Percentiles rank a stretch among this genome's conserved stretches.
Evolutionary conservation across 2,888 invertebrate species (phyloP).

Genomic region (Glomeris marginata): DNA sequence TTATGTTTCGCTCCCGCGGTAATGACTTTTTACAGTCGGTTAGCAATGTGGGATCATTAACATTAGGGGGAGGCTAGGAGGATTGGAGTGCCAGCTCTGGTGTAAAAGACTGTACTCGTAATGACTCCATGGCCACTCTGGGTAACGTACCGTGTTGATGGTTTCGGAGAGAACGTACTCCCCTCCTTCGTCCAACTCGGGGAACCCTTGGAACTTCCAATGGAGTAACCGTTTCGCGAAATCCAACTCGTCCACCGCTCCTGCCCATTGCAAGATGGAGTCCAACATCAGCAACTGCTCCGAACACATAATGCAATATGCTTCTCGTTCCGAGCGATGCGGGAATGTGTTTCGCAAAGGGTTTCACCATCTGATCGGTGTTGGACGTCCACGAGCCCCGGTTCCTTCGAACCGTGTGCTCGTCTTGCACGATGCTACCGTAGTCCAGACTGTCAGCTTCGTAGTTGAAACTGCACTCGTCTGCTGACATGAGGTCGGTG

Average conservation of each 20-base stretch:
- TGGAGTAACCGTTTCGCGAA: constrained; percentile 27
- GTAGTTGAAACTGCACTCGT: constrained; percentile 30
- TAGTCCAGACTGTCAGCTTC: constrained; percentile 22
- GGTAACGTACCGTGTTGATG: constrained; percentile 27
- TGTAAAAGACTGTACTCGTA: no score
- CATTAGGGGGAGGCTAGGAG: no score
- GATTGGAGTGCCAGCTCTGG: no score
- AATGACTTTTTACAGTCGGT: no score
- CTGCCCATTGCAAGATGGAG: constrained; percentile 31
- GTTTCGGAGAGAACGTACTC: constrained; percentile 26
- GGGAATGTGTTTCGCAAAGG: no score
- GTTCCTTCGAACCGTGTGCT: constrained; percentile 27
- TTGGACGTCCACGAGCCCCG: constrained; percentile 31
- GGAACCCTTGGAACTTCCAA: constrained; percentile 27
- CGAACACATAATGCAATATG: no score
- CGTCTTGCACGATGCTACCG: constrained; percentile 27
- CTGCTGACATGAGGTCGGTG: constrained; percentile 27
- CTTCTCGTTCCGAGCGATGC: no score
- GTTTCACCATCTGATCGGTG: constrained; percentile 31
- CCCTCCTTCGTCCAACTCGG: constrained; percentile 25
- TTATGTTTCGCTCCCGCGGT: no score
- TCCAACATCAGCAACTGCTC: constrained; percentile 30
- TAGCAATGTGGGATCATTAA: no score
- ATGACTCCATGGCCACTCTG: no score
- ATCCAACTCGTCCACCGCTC: constrained; percentile 33